phyloP scores from a whole-genome alignment of 1,140 invertebrate species.

The Anastrepha obliqua region DNA sequence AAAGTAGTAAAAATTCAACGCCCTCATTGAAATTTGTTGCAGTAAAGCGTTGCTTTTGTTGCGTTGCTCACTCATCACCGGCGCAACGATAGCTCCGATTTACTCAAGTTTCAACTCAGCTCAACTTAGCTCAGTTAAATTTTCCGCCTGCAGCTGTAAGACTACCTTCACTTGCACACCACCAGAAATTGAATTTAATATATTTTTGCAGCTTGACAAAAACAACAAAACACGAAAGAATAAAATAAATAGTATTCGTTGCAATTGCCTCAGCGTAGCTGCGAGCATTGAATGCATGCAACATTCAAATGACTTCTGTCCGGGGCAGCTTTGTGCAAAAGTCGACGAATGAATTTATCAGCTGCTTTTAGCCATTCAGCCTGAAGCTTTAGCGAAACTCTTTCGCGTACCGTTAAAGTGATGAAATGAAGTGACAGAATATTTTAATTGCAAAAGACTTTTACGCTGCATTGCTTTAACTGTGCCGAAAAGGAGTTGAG shows the following conservation, averaged over 20 bases:
- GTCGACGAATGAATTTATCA: constrained; percentile 1
- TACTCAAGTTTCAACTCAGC: constrained; percentile 11
- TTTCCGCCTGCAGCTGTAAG: not conserved
- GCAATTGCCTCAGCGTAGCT: constrained; percentile 5
- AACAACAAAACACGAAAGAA: too few relatives aligned
- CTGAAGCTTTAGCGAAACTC: not conserved
- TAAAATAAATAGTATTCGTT: not conserved
- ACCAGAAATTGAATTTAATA: constrained; percentile 16
- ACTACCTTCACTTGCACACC: not conserved
- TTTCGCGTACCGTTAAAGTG: not conserved
- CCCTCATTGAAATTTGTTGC: constrained; percentile 12
- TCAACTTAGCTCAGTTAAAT: not conserved
- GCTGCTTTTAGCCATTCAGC: constrained; percentile 21
- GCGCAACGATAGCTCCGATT: not conserved
- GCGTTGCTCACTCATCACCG: not conserved
- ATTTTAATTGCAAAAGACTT: constrained; percentile 31
- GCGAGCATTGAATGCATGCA: not conserved
- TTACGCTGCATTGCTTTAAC: not conserved
- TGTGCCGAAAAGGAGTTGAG: not conserved
- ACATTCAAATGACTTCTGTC: constrained; percentile 39
- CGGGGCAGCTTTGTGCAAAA: not conserved
- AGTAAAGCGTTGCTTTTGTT: constrained; percentile 16
- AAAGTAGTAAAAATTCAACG: not conserved
- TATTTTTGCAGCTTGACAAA: not conserved
- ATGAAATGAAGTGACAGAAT: not conserved